Percentiles rank a stretch among this genome's conserved stretches.
Evolutionary conservation across 2,113 vertebrate genomes (phyloP).

Genomic region (Scalopus aquaticus): DNA sequence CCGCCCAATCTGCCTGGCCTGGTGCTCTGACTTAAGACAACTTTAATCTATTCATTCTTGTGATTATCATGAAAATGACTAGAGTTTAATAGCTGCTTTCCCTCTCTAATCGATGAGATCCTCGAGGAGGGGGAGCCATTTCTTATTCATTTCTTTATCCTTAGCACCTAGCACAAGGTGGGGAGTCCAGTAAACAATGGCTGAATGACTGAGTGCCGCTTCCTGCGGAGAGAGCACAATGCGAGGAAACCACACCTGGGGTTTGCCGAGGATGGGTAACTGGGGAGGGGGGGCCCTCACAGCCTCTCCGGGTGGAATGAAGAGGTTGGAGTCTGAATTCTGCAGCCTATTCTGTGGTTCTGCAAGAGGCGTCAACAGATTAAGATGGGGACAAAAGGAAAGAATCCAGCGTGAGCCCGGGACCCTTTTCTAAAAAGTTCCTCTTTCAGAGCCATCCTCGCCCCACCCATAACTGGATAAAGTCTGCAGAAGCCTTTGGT

Average conservation of each 20-base stretch:
- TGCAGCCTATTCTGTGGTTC: not conserved
- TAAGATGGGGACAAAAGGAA: not conserved
- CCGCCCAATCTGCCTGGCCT: not conserved
- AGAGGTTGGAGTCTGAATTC: not conserved
- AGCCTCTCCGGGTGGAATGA: not conserved
- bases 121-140: not conserved
- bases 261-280: not conserved
- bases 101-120: not conserved
- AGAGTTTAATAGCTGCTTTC: not conserved
- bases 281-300: not conserved
- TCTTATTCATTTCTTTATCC: slow-evolving; percentile 37
- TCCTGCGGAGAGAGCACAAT: not conserved
- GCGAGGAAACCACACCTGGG: not conserved
- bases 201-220: not conserved
- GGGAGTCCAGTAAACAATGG: not conserved
- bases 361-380: not conserved
- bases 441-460: not conserved
- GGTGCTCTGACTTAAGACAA: not conserved
- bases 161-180: not conserved
- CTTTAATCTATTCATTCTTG: not conserved
- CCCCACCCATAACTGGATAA: not conserved
- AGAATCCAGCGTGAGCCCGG: not conserved
- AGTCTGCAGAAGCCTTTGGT: not conserved
- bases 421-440: not conserved
- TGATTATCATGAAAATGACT: not conserved